Percentiles rank a stretch among this genome's conserved stretches.
phyloP scores from a whole-genome alignment of 2,113 vertebrate genomes.

The Oxyruncus cristatus region DNA sequence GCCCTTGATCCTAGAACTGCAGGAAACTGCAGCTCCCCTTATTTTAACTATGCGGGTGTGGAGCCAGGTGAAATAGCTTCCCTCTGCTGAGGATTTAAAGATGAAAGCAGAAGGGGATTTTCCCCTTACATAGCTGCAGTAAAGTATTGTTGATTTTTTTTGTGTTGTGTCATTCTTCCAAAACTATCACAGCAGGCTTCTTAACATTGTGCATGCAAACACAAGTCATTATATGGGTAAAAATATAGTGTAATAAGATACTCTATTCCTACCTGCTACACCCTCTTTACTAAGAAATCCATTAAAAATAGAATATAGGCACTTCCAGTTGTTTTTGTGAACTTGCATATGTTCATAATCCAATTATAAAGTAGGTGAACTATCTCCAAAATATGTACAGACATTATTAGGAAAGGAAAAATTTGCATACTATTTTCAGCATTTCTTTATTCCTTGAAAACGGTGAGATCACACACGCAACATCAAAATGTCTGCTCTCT shows the following conservation, averaged over 20 bases:
- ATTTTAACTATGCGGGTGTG: background rate
- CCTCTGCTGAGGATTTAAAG: conserved; percentile 31
- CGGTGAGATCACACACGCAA: background rate
- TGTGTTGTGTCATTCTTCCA: background rate
- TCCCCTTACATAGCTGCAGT: conserved; percentile 8
- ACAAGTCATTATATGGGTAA: background rate
- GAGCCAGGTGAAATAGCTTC: conserved; percentile 20
- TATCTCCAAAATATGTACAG: background rate
- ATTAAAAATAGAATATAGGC: conserved; percentile 17
- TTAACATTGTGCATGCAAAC: background rate
- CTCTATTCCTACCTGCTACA: background rate
- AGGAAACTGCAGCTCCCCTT: background rate
- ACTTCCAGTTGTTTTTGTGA: background rate
- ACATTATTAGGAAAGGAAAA: background rate
- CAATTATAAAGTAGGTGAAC: background rate
- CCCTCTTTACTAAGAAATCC: conserved; percentile 5
- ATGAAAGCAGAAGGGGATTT: conserved; percentile 58
- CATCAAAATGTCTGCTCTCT: background rate
- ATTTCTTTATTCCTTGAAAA: background rate
- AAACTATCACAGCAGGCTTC: background rate
- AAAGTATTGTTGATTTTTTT: conserved; percentile 7
- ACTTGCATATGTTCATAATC: background rate
- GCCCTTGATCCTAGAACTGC: background rate
- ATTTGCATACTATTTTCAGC: background rate
- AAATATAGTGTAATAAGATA: background rate